Percentiles rank a stretch among this genome's conserved stretches.
phyloP scores from a whole-genome alignment of 2,888 invertebrate species.

The Drosophila tanythrix region DNA sequence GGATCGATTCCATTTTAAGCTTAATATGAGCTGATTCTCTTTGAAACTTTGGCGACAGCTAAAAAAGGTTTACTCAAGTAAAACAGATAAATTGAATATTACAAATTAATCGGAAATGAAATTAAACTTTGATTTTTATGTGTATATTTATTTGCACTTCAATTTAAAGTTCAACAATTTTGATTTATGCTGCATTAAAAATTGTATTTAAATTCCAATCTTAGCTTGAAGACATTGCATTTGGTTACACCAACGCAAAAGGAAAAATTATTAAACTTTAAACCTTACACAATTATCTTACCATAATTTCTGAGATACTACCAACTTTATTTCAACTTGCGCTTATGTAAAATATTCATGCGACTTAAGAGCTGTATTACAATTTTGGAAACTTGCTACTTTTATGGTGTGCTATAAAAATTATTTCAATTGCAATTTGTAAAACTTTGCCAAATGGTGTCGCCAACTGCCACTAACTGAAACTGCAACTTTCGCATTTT shows the following conservation, averaged over 20 bases:
- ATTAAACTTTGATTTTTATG: background rate
- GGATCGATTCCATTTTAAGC: no score
- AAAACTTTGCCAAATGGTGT: slow-evolving; percentile 38
- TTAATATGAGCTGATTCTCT: no score
- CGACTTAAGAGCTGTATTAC: slow-evolving; percentile 18
- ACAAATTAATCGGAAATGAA: background rate
- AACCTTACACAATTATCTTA: background rate
- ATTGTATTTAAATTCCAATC: background rate
- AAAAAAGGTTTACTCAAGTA: background rate
- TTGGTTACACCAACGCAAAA: background rate
- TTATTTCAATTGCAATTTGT: slow-evolving; percentile 35
- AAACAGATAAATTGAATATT: background rate
- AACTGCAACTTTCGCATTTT: slow-evolving; percentile 36
- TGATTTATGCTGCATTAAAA: background rate
- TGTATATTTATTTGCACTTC: background rate
- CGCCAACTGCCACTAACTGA: slow-evolving; percentile 36
- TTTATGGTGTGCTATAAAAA: slow-evolving; percentile 22
- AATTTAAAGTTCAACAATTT: background rate
- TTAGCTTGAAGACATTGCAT: background rate
- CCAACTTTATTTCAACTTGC: background rate
- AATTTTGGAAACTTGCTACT: slow-evolving; percentile 26
- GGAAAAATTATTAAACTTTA: background rate
- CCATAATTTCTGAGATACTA: background rate
- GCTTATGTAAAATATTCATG: slow-evolving; percentile 2
- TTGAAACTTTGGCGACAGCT: no score